Conservation (phyloP, 2,888 invertebrate genomes). For the Thyatira batis region DNA sequence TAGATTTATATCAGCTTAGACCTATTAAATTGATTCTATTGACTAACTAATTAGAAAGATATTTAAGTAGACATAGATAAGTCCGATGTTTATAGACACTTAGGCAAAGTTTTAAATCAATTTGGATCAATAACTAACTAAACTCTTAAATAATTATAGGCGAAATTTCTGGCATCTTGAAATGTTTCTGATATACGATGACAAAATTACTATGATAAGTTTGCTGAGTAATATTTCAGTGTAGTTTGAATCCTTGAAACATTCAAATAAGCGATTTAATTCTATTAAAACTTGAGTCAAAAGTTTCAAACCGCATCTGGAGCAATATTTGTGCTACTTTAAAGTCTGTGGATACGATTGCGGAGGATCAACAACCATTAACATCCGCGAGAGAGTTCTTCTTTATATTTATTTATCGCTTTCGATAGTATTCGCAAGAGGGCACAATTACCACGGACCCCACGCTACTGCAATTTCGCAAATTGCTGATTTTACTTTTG, state of each 20-base stretch:
- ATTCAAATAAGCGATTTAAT: background rate
- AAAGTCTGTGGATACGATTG: conserved; percentile 8
- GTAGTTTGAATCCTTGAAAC: background rate
- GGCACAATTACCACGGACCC: conserved; percentile 67
- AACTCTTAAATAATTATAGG: too few species aligned
- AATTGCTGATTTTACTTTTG: conserved; percentile 73
- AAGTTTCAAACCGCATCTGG: background rate
- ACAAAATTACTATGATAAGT: too few species aligned
- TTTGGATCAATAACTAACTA: too few species aligned
- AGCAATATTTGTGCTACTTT: conserved; percentile 1
- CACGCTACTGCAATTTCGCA: conserved; percentile 72
- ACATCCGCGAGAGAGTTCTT: conserved; percentile 46
- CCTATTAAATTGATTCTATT: too few species aligned
- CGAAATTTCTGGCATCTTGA: too few species aligned
- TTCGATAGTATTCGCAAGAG: conserved; percentile 57
- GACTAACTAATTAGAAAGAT: too few species aligned
- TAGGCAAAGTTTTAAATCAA: too few species aligned
- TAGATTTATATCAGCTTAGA: too few species aligned
- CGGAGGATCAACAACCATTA: conserved; percentile 18
- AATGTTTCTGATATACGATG: too few species aligned
- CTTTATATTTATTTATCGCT: conserved; percentile 70
- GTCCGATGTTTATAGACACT: too few species aligned
- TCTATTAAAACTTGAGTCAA: background rate
- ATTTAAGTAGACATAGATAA: too few species aligned
- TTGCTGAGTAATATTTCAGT: background rate